Evolutionary conservation across 2,888 invertebrate species (phyloP), one percentile per base, ranked within the genome.

Genomic region (Plusia festucae): DNA sequence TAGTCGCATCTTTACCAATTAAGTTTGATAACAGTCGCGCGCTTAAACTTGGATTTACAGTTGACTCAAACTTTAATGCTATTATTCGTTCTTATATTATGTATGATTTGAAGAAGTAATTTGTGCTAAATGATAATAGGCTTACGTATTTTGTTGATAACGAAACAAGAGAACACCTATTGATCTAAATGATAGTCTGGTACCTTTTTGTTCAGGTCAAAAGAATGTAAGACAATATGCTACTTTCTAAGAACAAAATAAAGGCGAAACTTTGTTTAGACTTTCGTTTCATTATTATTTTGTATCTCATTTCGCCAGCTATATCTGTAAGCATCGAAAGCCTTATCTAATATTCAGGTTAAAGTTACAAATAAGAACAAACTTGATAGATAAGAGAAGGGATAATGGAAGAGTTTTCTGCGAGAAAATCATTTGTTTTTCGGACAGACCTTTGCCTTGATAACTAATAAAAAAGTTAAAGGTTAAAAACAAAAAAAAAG

Each of bases 1-100:
- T 94, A 69, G 89, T 93, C 3, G 82, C 84, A 0, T 78, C 88
- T 2, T 85, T 94, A 30, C 93, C 94, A 4, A 72, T 71, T n/a
- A 78, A 82, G n/a, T 89, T 93, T 63, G 91, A 91, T 63, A 87
- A 87, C 60, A 78, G 82, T 8, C 85, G 87, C 1, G 92, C 93
- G 0, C 73, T 89, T 1, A 72, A 78, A 7, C 87, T 94, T 18
- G 94, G 94, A 0, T 92, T 93, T 68, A 61, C 60, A 0, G 88
- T 84, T 0, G 93, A 94, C 70, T 55, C 64, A 1, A 83, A 85
- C 60, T 94, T 90, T 24, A 84, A 73, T 9, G 90, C 91, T 44
- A 84, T 93, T 1, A 86, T 94, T 30, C 83, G 79, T 20, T 76
- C 75, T 24, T 93, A 91, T 46, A 88, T 91, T 56, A 76, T 76